Base-by-base conservation (phyloP, 1,140 invertebrate species). In the Ganaspis sp. region DNA sequence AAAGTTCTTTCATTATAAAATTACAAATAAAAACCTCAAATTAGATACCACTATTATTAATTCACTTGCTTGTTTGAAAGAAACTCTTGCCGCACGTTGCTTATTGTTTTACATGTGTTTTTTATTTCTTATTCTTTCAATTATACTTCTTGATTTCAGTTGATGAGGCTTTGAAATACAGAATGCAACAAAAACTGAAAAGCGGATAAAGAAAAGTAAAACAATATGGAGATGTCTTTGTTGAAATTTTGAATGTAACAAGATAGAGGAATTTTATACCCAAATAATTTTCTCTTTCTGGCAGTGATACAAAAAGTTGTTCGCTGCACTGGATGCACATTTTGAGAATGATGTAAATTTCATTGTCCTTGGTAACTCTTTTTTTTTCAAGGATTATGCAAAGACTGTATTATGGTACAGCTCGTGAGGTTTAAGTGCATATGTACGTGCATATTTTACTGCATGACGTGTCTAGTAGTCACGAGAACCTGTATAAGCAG, bases 391-490 rank as follows among this genome's bases (percentile, higher is more conserved):
- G 54, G 54, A 23, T 64, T 23, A 64, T 26, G 23, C 11, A 64
- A 64, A 15, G 23, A 64, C 54, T 49, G 15, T 64, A 64, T 64
- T 15, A 64, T 64, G 21, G 23, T 64, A 4, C 21, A 26, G 21
- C 54, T 64, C 11, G 17, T 58, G 21, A 19, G 17, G 53, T 3
- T 58, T 26, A 64, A 29, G 54, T 23, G 21, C 11, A 15, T 26
- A 26, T 45, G 4, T 64, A 64, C 23, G 54, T 64, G 23, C 54
- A 64, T 64, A 64, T 29, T 29, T 64, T 64, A 64, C 9, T 64
- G 21, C 21, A 26, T 64, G 54, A 64, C 54, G 21, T 64, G 54
- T 15, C 54, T 64, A 64, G 21, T 64, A 29, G 54, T 29, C 54
- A 26, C n/a, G 54, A 64, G 21, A 64, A 9, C 5, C 54, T 5